These are phyloP conservation scores for Forbesichthys papilliferus DNA, from an alignment of 2,113 vertebrate species.

Conservation along the genomic window DNA sequence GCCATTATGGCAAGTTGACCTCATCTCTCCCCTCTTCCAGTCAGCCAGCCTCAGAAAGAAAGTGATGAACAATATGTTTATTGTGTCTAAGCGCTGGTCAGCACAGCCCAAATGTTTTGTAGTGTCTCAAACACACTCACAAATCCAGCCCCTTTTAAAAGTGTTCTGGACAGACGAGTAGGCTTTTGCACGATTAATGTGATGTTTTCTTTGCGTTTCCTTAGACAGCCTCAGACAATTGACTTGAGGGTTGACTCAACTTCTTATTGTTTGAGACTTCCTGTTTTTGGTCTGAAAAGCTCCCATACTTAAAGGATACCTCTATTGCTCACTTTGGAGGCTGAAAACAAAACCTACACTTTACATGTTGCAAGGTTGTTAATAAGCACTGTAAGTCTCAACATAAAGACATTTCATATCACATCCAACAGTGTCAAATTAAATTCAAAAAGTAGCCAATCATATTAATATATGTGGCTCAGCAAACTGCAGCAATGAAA, in stretches of 20 bases:
- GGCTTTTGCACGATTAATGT: conserved; percentile 41
- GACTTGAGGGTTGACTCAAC: conserved; percentile 55
- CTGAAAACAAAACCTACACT: conserved; percentile 6
- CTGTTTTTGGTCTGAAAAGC: conserved; percentile 70
- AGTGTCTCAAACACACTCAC: conserved; percentile 5
- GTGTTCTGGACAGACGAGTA: conserved; percentile 36
- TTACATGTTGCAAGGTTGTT: background rate
- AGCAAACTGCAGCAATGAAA: background rate
- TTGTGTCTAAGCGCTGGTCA: conserved; percentile 70
- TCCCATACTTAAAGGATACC: conserved; percentile 19
- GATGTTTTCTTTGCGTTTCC: conserved; percentile 68
- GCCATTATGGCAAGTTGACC: conserved; percentile 34
- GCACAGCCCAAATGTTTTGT: conserved; percentile 41
- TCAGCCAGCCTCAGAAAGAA: conserved; percentile 68
- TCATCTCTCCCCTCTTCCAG: conserved; percentile 20
- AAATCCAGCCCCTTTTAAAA: conserved; percentile 25
- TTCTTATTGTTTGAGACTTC: conserved; percentile 77
- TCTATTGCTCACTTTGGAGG: background rate
- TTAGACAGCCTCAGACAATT: conserved; percentile 57
- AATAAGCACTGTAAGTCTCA: background rate
- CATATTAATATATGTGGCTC: background rate
- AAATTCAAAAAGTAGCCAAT: background rate
- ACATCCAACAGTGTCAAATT: background rate
- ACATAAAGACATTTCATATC: background rate
- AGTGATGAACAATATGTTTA: conserved; percentile 74